These are phyloP conservation scores for Meganola albula DNA, from an alignment of 2,888 invertebrate species.

Conservation along the genomic window DNA sequence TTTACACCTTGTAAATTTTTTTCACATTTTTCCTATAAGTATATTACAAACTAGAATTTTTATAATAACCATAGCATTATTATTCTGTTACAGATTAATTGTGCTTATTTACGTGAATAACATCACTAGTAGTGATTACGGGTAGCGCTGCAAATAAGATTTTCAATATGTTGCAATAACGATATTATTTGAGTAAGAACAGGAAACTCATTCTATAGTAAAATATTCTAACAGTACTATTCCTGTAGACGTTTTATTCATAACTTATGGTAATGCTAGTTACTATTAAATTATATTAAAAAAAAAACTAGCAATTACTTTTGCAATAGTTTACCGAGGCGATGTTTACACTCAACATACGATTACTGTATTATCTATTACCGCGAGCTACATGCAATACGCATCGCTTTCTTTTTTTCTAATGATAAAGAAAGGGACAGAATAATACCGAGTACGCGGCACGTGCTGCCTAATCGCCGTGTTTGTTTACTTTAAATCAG, in stretches of 20 bases:
- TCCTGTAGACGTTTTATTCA: not conserved
- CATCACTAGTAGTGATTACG: not conserved
- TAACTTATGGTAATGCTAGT: not conserved
- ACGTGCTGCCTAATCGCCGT: too few species aligned
- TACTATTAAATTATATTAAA: not conserved
- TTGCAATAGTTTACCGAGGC: not conserved
- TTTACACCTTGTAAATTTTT: not conserved
- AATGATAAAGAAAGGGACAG: too few species aligned
- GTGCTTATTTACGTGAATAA: not conserved
- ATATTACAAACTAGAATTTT: constrained; percentile 1
- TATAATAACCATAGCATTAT: constrained; percentile 1
- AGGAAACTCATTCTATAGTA: not conserved
- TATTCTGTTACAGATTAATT: not conserved
- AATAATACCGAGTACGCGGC: too few species aligned
- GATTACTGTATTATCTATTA: too few species aligned
- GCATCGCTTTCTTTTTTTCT: too few species aligned
- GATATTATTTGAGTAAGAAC: not conserved
- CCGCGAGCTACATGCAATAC: too few species aligned
- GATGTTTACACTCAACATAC: too few species aligned
- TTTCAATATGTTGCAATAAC: constrained; percentile 1
- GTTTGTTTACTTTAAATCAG: too few species aligned
- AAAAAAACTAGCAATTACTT: not conserved
- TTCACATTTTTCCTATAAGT: not conserved
- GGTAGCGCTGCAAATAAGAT: not conserved
- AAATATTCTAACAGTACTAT: not conserved